These are phyloP conservation scores for Chondrilla cf. caribensis DNA, from an alignment of 37 sponge, comb jelly and placozoan genomes.

Conservation along the genomic window DNA sequence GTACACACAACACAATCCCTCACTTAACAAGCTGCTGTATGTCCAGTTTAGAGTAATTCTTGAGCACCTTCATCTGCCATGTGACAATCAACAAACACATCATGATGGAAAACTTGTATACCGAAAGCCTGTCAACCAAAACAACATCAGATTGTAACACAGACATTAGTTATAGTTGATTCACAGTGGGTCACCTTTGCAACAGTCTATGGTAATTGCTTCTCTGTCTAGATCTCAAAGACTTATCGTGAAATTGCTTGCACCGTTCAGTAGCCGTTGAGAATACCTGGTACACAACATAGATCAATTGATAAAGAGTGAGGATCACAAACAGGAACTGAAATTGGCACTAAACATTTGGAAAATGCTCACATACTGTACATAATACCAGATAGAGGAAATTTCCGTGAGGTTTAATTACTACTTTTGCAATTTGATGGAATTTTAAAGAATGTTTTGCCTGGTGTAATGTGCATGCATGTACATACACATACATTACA, in stretches of 20 bases:
- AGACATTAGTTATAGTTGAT: background rate
- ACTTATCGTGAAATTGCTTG: constrained; percentile 13
- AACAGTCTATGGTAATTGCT: constrained; percentile 53
- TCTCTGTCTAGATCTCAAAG: constrained; percentile 62
- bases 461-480: too few species aligned
- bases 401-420: too few species aligned
- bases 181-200: constrained; percentile 3
- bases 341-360: too few species aligned
- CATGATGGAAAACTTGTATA: background rate
- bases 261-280: constrained; percentile 29
- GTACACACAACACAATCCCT: too few species aligned
- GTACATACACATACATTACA: too few species aligned
- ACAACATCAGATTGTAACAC: background rate
- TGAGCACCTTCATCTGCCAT: background rate
- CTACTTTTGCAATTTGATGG: too few species aligned
- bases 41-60: too few species aligned
- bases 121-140: background rate
- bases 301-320: background rate
- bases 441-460: too few species aligned
- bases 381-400: too few species aligned
- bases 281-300: constrained; percentile 18
- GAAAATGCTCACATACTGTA: too few species aligned
- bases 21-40: too few species aligned
- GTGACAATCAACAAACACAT: background rate
- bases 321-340: background rate